Evolutionary conservation across 2,888 invertebrate genomes (phyloP).

Genomic region (Aphodius sticticus): DNA sequence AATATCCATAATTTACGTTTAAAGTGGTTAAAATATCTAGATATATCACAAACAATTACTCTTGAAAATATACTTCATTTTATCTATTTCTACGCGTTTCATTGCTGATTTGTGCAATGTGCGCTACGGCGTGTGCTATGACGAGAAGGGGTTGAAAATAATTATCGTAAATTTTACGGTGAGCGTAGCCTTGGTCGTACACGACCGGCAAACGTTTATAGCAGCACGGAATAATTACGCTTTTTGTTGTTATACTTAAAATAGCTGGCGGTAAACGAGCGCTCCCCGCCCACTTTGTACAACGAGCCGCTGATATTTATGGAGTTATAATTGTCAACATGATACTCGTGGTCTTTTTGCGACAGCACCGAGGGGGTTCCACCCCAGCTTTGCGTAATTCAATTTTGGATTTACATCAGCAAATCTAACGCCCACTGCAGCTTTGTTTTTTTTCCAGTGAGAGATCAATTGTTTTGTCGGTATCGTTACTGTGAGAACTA

Average conservation of each 20-base stretch:
- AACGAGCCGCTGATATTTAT: background rate
- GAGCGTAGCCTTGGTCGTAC: background rate
- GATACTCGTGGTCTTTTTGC: background rate
- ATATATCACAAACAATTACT: too few relatives aligned
- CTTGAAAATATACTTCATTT: too few relatives aligned
- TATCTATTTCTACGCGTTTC: too few relatives aligned
- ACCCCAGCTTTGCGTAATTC: background rate
- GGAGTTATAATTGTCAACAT: background rate
- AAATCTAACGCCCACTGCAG: too few relatives aligned
- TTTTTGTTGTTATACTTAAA: background rate
- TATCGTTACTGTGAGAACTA: too few relatives aligned
- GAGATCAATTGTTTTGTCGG: too few relatives aligned
- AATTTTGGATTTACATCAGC: too few relatives aligned
- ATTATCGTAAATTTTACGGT: background rate
- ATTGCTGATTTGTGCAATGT: background rate
- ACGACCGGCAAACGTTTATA: background rate
- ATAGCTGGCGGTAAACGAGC: background rate
- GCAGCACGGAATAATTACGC: background rate
- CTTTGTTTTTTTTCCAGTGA: too few relatives aligned
- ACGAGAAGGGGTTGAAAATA: background rate
- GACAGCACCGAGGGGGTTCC: background rate
- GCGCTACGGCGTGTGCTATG: background rate
- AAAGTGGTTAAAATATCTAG: too few relatives aligned
- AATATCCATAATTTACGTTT: too few relatives aligned
- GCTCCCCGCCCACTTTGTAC: background rate